A percentile compares a stretch with the other conserved stretches of the same genome.
Conservation (phyloP, 1,140 invertebrate genomes). For the Aphis gossypii region DNA sequence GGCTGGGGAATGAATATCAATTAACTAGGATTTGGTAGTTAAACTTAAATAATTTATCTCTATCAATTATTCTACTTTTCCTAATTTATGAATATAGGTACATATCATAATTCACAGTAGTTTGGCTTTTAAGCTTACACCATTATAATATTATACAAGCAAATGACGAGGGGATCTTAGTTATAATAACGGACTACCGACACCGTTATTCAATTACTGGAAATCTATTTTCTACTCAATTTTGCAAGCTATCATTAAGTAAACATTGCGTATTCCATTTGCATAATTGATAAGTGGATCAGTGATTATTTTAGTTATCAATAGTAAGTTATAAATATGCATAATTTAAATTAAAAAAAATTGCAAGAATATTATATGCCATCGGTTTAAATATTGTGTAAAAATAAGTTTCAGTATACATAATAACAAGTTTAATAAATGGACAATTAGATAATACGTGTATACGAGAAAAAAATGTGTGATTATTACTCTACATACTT, state of each 20-base stretch:
- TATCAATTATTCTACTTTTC: neutral
- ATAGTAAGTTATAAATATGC: neutral
- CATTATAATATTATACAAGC: neutral
- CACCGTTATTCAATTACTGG: neutral
- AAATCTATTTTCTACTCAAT: neutral
- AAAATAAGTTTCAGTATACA: neutral
- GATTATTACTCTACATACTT: neutral
- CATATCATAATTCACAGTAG: neutral
- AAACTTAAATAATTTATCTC: neutral
- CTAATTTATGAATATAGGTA: neutral
- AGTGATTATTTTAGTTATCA: neutral
- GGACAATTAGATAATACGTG: neutral
- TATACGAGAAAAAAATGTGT: neutral
- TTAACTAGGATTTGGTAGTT: neutral
- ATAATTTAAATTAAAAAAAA: neutral
- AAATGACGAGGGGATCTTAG: neutral
- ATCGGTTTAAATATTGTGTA: too few species aligned
- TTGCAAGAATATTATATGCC: neutral
- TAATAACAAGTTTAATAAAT: neutral
- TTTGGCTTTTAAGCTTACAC: neutral
- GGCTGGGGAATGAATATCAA: neutral
- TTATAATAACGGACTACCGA: neutral
- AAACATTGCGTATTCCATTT: neutral
- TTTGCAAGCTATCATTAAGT: neutral
- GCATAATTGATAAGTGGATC: neutral